Base-by-base conservation (phyloP, 2,888 invertebrate species). In the Liopterus haemorrhoidalis region DNA sequence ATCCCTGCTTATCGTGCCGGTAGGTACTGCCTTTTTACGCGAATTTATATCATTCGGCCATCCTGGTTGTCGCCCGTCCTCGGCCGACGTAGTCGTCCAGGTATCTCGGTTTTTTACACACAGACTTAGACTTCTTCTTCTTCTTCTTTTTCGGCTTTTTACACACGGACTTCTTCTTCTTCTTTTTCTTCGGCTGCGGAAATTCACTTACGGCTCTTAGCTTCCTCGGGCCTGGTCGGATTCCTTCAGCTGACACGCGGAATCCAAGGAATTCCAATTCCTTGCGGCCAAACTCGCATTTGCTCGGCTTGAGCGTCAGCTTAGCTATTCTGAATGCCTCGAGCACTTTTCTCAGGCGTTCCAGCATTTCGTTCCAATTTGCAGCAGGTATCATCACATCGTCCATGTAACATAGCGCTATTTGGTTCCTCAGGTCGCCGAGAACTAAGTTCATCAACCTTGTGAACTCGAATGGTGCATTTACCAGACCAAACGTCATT, bases 221-320 rank as follows among this genome's bases (percentile, higher is more conserved):
- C n/a, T n/a, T n/a, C n/a, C n/a, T n/a, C n/a, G n/a, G n/a, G n/a
- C 53, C 42, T 3, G 31, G 41, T 24, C 35, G 28, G 4, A 50
- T 5, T 24, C 42, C 40, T 5, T 35, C 42, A n/a, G 27, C 19
- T 9, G 41, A 22, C 2, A 48, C 14, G n/a, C 11, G 2, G 30
- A 59, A 58, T 1, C 65, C 62, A 9, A 64, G 42, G 37, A 57
- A 61, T 3, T 56, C 48, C 0, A 63, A 44, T 11, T 40, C 36
- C 5, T 24, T 16, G n/a, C 47, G 28, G 1, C 48, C 53, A 45
- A 61, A 59, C 4, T 42, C 30, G 35, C 58, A 58, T 44, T 62
- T 60, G 0, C 12, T 40, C 1, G 56, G 41, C 27, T 59, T 59
- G 3, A 64, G 32, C 0, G 56, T 61, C n/a, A 60, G 33, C 1